These are phyloP conservation scores for Engystomops pustulosus DNA, from an alignment of 2,113 vertebrate genomes.

Conservation along the genomic window DNA sequence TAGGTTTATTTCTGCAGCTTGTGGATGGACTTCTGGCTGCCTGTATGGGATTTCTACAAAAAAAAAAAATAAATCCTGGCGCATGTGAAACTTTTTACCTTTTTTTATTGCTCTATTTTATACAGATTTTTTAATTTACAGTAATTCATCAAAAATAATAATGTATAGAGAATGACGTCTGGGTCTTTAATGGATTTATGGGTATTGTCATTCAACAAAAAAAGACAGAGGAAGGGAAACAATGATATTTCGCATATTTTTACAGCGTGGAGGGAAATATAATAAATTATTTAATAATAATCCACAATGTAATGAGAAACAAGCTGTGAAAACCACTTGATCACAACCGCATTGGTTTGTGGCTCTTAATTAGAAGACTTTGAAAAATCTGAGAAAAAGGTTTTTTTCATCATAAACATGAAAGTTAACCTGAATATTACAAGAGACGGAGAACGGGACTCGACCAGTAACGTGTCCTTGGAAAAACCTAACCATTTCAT, in stretches of 20 bases:
- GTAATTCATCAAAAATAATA: neutral
- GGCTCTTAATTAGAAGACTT: slow-evolving; percentile 21
- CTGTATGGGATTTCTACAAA: too few relatives aligned
- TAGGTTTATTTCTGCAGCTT: too few relatives aligned
- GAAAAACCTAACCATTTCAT: too few relatives aligned
- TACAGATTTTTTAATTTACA: too few relatives aligned
- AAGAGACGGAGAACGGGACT: neutral
- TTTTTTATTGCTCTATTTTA: too few relatives aligned
- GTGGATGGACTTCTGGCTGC: too few relatives aligned
- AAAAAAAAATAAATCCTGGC: too few relatives aligned
- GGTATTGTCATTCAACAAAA: neutral
- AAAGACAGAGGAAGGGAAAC: neutral
- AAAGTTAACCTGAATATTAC: neutral
- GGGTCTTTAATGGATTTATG: slow-evolving; percentile 10
- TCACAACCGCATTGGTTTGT: slow-evolving; percentile 26
- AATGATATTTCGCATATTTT: slow-evolving; percentile 10
- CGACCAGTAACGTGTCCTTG: too few relatives aligned
- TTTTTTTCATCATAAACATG: neutral
- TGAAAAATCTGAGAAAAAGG: slow-evolving; percentile 1
- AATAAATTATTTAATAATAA: slow-evolving; percentile 33
- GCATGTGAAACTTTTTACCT: too few relatives aligned
- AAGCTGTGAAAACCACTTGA: slow-evolving; percentile 36
- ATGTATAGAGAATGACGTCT: neutral
- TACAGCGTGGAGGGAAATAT: neutral
- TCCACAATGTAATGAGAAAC: slow-evolving; percentile 11